These are phyloP conservation scores for Diadophis punctatus DNA, from an alignment of 2,113 vertebrate species.

Conservation along the genomic window DNA sequence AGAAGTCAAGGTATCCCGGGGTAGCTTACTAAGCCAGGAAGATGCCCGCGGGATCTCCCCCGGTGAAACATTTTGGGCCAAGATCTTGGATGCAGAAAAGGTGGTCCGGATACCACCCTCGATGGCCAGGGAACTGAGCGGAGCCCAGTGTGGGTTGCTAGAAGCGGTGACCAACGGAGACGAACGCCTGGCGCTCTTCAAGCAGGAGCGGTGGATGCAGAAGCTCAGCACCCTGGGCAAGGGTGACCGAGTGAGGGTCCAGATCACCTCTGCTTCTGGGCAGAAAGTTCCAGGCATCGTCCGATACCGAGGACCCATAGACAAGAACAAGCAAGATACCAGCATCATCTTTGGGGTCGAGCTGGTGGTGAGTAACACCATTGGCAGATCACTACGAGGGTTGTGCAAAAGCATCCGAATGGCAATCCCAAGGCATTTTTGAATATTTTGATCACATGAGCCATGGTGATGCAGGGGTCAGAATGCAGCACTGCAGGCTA, in stretches of 20 bases:
- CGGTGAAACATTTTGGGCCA: conserved; percentile 23
- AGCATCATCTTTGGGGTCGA: conserved; percentile 73
- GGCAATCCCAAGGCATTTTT: not conserved
- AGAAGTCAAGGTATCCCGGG: conserved; percentile 14
- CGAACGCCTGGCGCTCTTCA: conserved; percentile 63
- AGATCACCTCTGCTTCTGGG: conserved; percentile 52
- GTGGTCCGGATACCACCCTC: conserved; percentile 64
- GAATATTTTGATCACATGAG: no score
- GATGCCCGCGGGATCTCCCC: not conserved
- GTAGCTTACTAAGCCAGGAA: conserved; percentile 16
- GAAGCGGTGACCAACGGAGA: conserved; percentile 70
- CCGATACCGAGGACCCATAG: conserved; percentile 67
- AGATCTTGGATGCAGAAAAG: conserved; percentile 67
- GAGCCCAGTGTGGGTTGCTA: conserved; percentile 59
- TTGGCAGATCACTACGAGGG: not conserved
- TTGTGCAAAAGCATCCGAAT: not conserved
- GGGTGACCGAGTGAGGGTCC: conserved; percentile 64
- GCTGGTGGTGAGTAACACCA: conserved; percentile 49
- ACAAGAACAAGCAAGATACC: conserved; percentile 52
- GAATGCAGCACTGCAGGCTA: no score
- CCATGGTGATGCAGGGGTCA: no score
- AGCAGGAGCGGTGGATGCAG: conserved; percentile 56
- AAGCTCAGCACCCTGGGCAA: conserved; percentile 50
- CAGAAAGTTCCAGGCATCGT: conserved; percentile 70
- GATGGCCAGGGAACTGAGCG: conserved; percentile 57